Percentiles rank a stretch among this genome's conserved stretches.
Evolutionary conservation across 2,888 invertebrate species (phyloP).

Genomic region (Leptothorax acervorum): DNA sequence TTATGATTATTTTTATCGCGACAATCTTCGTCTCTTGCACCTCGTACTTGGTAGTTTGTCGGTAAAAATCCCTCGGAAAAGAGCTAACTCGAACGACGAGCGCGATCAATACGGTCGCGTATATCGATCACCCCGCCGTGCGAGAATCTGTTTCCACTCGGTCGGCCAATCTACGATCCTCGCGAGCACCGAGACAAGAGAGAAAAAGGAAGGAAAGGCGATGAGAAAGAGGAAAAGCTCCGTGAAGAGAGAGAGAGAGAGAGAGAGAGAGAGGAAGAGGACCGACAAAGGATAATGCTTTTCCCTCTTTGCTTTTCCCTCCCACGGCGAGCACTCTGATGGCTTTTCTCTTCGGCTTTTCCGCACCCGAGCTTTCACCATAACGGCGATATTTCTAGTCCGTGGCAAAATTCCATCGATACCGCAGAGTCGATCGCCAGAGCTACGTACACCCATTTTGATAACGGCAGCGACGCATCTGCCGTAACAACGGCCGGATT

Average conservation of each 20-base stretch:
- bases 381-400: slow-evolving; percentile 43
- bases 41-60: neutral
- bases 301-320: slow-evolving; percentile 18
- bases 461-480: slow-evolving; percentile 45
- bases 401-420: slow-evolving; percentile 39
- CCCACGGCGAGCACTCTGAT: slow-evolving; percentile 19
- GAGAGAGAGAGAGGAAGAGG: neutral
- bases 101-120: slow-evolving; percentile 65
- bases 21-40: slow-evolving; percentile 10
- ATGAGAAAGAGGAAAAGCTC: slow-evolving; percentile 22
- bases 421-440: slow-evolving; percentile 26
- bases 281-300: slow-evolving; percentile 59
- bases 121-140: slow-evolving; percentile 60
- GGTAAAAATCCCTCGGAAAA: slow-evolving; percentile 68
- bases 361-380: slow-evolving; percentile 34
- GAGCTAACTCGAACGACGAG: slow-evolving; percentile 72
- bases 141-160: slow-evolving; percentile 65
- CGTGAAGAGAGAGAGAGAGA: neutral
- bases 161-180: slow-evolving; percentile 59
- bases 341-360: slow-evolving; percentile 30
- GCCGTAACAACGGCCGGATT: slow-evolving; percentile 37
- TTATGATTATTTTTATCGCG: slow-evolving; percentile 28
- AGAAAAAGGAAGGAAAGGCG: neutral
- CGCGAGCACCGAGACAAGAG: slow-evolving; percentile 39
- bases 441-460: slow-evolving; percentile 29